A percentile compares a stretch with the other conserved stretches of the same genome.
These are phyloP conservation scores for Thamnophis elegans DNA, from an alignment of 2,797 vertebrate genomes.

Conservation along the genomic window DNA sequence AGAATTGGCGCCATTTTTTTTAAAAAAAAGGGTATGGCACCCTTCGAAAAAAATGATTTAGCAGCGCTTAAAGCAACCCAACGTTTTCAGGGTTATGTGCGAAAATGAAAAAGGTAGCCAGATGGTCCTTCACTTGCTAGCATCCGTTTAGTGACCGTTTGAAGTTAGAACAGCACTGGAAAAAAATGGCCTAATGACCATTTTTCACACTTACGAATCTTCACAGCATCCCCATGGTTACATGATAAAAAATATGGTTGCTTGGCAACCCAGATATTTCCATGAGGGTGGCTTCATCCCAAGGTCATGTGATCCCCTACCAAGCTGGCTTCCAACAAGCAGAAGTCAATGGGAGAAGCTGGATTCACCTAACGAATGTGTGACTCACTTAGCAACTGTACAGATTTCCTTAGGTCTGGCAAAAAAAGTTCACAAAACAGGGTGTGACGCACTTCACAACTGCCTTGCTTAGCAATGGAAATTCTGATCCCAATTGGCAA, in stretches of 20 bases:
- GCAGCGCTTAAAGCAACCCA: background rate
- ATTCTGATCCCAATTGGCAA: background rate
- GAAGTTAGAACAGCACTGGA: background rate
- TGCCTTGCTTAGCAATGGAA: background rate
- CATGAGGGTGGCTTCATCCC: too few species aligned
- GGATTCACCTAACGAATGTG: rapidly evolving
- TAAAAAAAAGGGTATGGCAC: too few species aligned
- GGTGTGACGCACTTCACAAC: background rate
- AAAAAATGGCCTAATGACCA: background rate
- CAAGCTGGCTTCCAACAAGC: background rate
- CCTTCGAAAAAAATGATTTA: background rate
- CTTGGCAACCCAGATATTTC: background rate
- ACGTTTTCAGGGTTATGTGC: background rate
- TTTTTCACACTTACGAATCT: background rate
- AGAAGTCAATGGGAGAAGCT: background rate
- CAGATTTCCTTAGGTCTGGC: background rate
- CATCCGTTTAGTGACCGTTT: background rate
- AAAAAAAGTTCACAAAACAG: background rate
- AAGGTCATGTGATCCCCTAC: too few species aligned
- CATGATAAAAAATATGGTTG: background rate
- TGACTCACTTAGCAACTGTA: background rate
- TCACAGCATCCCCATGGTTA: background rate
- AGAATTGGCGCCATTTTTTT: background rate
- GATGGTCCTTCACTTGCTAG: too few species aligned
- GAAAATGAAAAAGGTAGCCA: background rate